Base-by-base conservation (phyloP, 2,113 vertebrate species). In the Macaca mulatta region DNA sequence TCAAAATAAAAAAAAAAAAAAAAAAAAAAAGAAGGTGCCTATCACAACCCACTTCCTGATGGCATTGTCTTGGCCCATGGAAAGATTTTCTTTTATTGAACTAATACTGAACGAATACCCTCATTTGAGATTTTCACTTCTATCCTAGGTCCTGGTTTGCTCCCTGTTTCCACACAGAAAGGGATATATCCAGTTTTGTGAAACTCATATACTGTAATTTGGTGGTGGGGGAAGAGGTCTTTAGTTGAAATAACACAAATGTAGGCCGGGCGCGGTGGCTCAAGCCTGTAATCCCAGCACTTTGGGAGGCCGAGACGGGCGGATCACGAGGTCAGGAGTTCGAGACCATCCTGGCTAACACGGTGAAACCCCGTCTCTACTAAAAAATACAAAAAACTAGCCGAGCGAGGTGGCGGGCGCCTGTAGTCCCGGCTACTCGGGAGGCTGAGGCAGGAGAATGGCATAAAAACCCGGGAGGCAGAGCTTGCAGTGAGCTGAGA, bases 201-300 rank as follows among this genome's bases (percentile, higher is more conserved):
- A 81, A 45, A 82, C n/a, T 43, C 45, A 92, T 38, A 75, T 57
- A 48, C 43, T 77, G 8, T 77, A 92, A 30, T 57, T 16, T 6
- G 17, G 0, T 32, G 16, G 67, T n/a, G 8, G 35, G 13, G 5
- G 8, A 5, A 1, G 8, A 40, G 18, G 6, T 32, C 35, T 75
- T 93, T 69, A 57, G n/a, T 25, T 89, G 50, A 61, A 78, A 89
- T 89, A 69, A 87, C 32, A 81, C 30, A 72, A 75, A 80, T 57
- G 38, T 91, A 87, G 38, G 38, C 38, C 3, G 38, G 38, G 38
- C 38, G 38, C 38, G 38, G 38, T 38, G 38, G 38, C 38, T 38
- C 38, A 38, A 4, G 38, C 38, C 38, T 38, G 38, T 38, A 38
- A 38, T 38, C 38, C 38, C 38, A 38, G 38, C 38, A 38, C 38